Percentiles rank a stretch among this genome's conserved stretches.
Conservation (phyloP, 2,113 vertebrate species). For the Mormyrus iriodes region DNA sequence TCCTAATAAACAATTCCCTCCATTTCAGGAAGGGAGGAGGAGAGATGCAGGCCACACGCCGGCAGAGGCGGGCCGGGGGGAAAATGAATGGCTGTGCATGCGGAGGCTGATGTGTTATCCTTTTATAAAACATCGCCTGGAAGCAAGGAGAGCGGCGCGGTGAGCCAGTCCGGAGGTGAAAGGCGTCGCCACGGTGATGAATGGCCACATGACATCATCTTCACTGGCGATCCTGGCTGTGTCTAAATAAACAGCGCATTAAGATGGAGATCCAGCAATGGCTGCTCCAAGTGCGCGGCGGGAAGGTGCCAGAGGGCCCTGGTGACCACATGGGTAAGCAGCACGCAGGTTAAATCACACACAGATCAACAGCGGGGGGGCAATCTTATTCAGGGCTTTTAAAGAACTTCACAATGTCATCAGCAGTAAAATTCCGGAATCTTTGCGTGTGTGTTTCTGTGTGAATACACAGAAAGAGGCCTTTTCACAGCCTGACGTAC, state of each 20-base stretch:
- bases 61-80: background rate
- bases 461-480: background rate
- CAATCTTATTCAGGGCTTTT: background rate
- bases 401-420: background rate
- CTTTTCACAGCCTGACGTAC: background rate
- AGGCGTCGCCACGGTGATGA: slow-evolving; percentile 21
- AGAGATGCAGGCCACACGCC: background rate
- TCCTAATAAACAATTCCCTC: slow-evolving; percentile 1
- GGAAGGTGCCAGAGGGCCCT: background rate
- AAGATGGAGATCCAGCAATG: background rate
- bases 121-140: slow-evolving; percentile 24
- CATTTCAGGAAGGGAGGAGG: background rate
- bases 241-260: slow-evolving; percentile 22
- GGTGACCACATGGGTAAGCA: slow-evolving; percentile 13
- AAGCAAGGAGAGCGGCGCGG: background rate
- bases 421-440: background rate
- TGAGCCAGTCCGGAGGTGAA: background rate
- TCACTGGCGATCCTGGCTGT: slow-evolving; percentile 10
- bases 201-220: slow-evolving; percentile 16
- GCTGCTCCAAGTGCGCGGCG: background rate
- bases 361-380: background rate
- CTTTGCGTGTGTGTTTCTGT: background rate
- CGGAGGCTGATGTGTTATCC: slow-evolving; percentile 13
- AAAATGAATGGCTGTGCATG: slow-evolving; percentile 11
- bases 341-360: background rate